Evolutionary conservation across 2,888 invertebrate species (phyloP).

Genomic region (Melinaea menophilus): DNA sequence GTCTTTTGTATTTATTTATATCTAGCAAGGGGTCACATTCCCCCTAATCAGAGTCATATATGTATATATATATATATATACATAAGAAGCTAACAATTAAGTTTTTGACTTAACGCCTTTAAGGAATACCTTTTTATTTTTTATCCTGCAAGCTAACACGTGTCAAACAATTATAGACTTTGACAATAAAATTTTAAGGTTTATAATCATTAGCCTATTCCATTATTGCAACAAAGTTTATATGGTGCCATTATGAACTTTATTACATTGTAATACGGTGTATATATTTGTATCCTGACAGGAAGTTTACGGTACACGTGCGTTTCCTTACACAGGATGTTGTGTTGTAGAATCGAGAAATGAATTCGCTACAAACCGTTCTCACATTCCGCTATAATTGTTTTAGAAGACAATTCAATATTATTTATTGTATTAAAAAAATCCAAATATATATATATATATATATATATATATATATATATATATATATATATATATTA

Average conservation of each 20-base stretch:
- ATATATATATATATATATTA: slow-evolving; percentile 8
- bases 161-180: not conserved
- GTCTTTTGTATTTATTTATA: not conserved
- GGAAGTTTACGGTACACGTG: slow-evolving; percentile 73
- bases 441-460: slow-evolving; percentile 10
- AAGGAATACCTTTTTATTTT: too few species aligned
- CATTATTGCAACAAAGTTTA: slow-evolving; percentile 2
- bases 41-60: too few species aligned
- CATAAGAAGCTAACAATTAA: too few species aligned
- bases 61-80: too few species aligned
- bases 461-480: too few species aligned
- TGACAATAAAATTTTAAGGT: not conserved
- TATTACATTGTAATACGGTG: slow-evolving; percentile 11
- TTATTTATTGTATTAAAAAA: not conserved
- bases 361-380: slow-evolving; percentile 34
- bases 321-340: slow-evolving; percentile 73
- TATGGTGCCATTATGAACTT: slow-evolving; percentile 11
- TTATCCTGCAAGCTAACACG: not conserved
- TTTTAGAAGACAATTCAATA: slow-evolving; percentile 10
- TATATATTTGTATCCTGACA: slow-evolving; percentile 36
- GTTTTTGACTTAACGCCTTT: too few species aligned
- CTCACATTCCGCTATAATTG: slow-evolving; percentile 10
- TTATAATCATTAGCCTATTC: not conserved
- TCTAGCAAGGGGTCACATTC: too few species aligned
- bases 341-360: slow-evolving; percentile 69